These are phyloP conservation scores for Prosopocoilus inquinatus DNA, from an alignment of 2,888 invertebrate species.

Conservation along the genomic window DNA sequence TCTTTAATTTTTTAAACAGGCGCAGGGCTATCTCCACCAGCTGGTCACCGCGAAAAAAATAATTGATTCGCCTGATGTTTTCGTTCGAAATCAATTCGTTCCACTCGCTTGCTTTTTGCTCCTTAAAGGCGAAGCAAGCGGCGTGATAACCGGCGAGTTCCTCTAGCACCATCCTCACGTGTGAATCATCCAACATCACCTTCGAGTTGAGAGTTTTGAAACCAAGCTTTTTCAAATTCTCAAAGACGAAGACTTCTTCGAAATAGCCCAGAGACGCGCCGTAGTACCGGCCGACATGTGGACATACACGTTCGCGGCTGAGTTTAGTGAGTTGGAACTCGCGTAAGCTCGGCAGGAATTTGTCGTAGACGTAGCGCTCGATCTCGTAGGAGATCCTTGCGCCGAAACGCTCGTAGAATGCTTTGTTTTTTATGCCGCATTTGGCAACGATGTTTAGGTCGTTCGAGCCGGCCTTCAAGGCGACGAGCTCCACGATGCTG, in stretches of 20 bases:
- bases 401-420: too few relatives aligned
- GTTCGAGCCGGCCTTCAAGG: too few relatives aligned
- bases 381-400: too few relatives aligned
- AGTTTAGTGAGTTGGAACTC: too few relatives aligned
- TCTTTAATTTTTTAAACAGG: slow-evolving; percentile 20
- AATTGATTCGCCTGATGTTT: background rate
- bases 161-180: slow-evolving; percentile 15
- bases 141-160: slow-evolving; percentile 21
- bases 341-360: too few relatives aligned
- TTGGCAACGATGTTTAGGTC: too few relatives aligned
- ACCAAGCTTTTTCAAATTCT: slow-evolving; percentile 17
- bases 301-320: too few relatives aligned
- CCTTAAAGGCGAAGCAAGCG: slow-evolving; percentile 13
- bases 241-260: slow-evolving; percentile 13
- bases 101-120: slow-evolving; percentile 11
- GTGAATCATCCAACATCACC: slow-evolving; percentile 13
- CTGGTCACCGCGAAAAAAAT: background rate
- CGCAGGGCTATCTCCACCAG: background rate
- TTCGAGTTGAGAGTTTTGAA: slow-evolving; percentile 15
- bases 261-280: slow-evolving; percentile 2
- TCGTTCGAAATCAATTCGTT: background rate
- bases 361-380: too few relatives aligned
- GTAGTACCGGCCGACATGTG: slow-evolving; percentile 7
- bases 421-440: too few relatives aligned
- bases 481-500: too few relatives aligned